phyloP scores from a whole-genome alignment of 2,113 vertebrate species.

The Psittacula cyanocephala region DNA sequence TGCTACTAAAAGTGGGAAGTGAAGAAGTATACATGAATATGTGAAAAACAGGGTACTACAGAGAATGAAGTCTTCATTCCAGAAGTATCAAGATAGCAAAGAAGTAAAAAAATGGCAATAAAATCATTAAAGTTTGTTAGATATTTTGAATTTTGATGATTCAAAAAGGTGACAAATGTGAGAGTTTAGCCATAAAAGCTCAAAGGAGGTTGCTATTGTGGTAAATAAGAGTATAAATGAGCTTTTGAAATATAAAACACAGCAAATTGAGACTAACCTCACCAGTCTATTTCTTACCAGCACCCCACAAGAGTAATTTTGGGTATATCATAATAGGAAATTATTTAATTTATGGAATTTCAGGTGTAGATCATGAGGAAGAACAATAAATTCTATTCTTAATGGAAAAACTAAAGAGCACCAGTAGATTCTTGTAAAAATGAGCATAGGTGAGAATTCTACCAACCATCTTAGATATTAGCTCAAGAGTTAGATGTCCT shows the following conservation, averaged over 20 bases:
- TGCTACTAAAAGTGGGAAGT: background rate
- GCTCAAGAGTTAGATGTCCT: background rate
- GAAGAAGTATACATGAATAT: background rate
- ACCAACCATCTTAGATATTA: background rate
- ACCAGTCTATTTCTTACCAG: background rate
- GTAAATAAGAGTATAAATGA: background rate
- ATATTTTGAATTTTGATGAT: background rate
- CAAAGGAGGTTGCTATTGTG: background rate
- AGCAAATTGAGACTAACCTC: background rate
- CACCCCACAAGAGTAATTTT: background rate
- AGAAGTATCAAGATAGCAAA: background rate
- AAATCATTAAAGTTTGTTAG: background rate
- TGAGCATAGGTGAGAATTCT: background rate
- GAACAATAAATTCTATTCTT: background rate
- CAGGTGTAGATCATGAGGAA: background rate
- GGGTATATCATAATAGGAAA: background rate
- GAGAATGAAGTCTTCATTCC: background rate
- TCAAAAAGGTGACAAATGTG: background rate
- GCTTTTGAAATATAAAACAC: background rate
- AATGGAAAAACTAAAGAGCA: background rate
- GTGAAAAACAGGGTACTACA: background rate
- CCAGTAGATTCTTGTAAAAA: background rate
- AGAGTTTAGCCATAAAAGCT: background rate
- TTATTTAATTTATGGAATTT: background rate
- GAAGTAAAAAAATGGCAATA: background rate